A percentile compares a stretch with the other conserved stretches of the same genome.
phyloP scores from a whole-genome alignment of 1,140 invertebrate species.

The Temnothorax curvispinosus region DNA sequence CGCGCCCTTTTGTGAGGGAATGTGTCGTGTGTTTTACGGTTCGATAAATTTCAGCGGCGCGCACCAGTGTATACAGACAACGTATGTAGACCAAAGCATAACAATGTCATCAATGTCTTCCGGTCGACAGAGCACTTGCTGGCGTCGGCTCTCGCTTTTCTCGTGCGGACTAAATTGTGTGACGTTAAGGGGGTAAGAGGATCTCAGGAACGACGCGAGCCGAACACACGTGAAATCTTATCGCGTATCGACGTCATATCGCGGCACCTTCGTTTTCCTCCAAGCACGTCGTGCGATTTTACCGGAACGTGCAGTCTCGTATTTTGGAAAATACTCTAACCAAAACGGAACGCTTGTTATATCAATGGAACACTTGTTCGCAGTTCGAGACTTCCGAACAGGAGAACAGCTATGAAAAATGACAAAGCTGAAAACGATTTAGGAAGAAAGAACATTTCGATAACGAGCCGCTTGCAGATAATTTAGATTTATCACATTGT shows the following conservation, averaged over 20 bases:
- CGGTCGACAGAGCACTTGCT: constrained; percentile 60
- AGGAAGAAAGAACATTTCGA: background rate
- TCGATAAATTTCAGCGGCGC: constrained; percentile 54
- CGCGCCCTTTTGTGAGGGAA: constrained; percentile 11
- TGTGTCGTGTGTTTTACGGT: constrained; percentile 43
- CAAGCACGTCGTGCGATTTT: background rate
- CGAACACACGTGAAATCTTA: constrained; percentile 39
- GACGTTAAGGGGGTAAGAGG: constrained; percentile 39
- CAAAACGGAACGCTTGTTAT: background rate
- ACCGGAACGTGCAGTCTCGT: background rate
- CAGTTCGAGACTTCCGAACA: background rate
- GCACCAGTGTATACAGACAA: constrained; percentile 50
- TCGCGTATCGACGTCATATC: constrained; percentile 33
- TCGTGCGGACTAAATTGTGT: constrained; percentile 37
- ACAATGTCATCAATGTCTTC: constrained; percentile 69
- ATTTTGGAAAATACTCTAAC: constrained; percentile 5
- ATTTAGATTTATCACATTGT: background rate
- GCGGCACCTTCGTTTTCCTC: background rate
- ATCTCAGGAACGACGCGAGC: background rate
- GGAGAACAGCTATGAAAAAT: background rate
- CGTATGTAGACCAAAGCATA: constrained; percentile 42
- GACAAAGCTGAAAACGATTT: background rate
- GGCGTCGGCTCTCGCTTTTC: constrained; percentile 37
- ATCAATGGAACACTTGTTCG: background rate
- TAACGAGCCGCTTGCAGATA: background rate